A percentile compares a stretch with the other conserved stretches of the same genome.
Conservation (phyloP, 2,113 vertebrate genomes). For the Mus spicilegus region DNA sequence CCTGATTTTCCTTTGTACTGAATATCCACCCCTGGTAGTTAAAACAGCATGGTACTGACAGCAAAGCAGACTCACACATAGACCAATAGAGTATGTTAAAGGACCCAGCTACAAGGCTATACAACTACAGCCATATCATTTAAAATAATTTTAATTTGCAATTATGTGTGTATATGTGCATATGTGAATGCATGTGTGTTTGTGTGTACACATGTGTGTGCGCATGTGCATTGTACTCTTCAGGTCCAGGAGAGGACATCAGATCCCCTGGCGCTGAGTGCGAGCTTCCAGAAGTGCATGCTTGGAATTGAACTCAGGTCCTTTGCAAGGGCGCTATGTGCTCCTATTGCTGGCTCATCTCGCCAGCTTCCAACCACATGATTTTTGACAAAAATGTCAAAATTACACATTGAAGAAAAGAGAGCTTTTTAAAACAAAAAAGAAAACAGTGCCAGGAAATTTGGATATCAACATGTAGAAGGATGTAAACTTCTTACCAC, state of each 20-base stretch:
- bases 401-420: background rate
- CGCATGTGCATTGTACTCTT: background rate
- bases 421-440: background rate
- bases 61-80: background rate
- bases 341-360: background rate
- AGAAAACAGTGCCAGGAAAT: background rate
- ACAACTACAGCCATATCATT: background rate
- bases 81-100: background rate
- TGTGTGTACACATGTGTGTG: background rate
- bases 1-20: background rate
- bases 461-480: background rate
- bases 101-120: background rate
- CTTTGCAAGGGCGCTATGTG: background rate
- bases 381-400: background rate
- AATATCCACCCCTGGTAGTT: too few relatives aligned
- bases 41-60: background rate
- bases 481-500: background rate
- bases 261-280: background rate
- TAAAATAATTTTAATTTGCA: background rate
- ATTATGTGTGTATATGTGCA: background rate
- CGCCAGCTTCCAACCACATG: background rate
- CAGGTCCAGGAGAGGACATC: background rate
- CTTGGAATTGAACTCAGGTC: background rate
- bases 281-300: background rate
- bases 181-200: background rate